Base-by-base conservation (phyloP, 1,140 invertebrate species). In the Oryctes rhinoceros region DNA sequence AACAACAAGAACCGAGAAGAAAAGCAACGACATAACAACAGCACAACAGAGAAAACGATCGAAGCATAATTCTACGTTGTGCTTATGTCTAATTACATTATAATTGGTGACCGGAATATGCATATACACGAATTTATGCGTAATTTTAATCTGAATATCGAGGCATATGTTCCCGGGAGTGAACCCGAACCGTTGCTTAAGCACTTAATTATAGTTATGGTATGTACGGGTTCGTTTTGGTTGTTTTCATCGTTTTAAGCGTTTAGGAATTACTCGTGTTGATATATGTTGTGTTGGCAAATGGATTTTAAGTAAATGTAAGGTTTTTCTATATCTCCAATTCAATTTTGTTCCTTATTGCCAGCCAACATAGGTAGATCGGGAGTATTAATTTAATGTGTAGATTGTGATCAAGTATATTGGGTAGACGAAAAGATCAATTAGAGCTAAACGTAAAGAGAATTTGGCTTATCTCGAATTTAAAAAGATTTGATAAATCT, bases 31-130 rank as follows among this genome's bases (percentile, higher is more conserved):
- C 24, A 30, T 30, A 30, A 30, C 2, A 30, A 30, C 24, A 30
- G 2, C 24, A 78, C 5, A 53, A 78, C 39, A 30, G n/a, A 48
- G n/a, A 48, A 2, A 59, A 48, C 77, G 77, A 78, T 78, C 49
- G 47, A 37, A 24, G n/a, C 10, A 20, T 30, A 59, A 78, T 53
- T 59, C 49, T 48, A 37, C 49, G 48, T 49, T n/a, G 47, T 24
- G 35, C 49, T 78, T 78, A n/a, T 78, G 49, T 53, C 77, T 78
- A 78, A 78, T 78, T 78, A 78, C 77, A 53, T 78, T 78, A 78
- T 78, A 78, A 78, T 78, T 78, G 77, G 49, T 76, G 75, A 76
- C 48, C 47, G 48, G 75, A 44, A 76, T 47, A 76, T 47, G 47
- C 37, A n/a, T 47, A 47, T 76, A 76, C 39, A 76, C 18, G 24